A percentile compares a stretch with the other conserved stretches of the same genome.
phyloP scores from a whole-genome alignment of 2,888 invertebrate genomes.

The Criorhina ranunculi region DNA sequence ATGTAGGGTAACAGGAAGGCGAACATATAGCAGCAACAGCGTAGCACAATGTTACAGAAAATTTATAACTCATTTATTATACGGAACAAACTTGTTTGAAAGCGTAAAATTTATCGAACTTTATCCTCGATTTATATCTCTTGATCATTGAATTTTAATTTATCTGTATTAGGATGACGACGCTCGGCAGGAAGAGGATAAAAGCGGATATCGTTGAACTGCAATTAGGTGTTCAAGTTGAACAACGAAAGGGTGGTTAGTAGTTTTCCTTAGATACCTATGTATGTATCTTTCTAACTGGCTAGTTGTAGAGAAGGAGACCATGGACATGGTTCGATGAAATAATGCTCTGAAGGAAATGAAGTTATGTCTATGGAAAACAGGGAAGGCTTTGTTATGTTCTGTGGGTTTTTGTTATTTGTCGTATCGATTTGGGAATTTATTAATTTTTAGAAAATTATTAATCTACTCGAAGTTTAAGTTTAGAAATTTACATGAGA shows the following conservation, averaged over 20 bases:
- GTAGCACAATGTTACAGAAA: constrained; percentile 56
- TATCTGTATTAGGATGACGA: constrained; percentile 60
- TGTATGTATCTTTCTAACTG: no score
- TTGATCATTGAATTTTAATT: constrained; percentile 78
- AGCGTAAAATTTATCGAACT: constrained; percentile 77
- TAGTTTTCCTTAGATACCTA: neutral
- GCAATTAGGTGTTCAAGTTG: constrained; percentile 60
- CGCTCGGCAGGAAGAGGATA: constrained; percentile 9
- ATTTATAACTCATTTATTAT: constrained; percentile 78
- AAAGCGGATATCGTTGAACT: constrained; percentile 55
- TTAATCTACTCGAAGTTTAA: no score
- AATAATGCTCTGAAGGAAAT: no score
- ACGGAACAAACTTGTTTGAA: constrained; percentile 77
- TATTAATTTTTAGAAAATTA: no score
- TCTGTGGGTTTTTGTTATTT: no score
- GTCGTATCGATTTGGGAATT: no score
- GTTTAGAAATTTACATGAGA: no score
- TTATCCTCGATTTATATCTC: constrained; percentile 77
- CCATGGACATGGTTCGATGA: no score
- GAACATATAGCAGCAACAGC: constrained; percentile 17
- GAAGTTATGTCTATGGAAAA: no score
- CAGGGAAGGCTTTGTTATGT: no score
- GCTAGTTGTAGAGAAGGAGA: no score
- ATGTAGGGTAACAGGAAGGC: neutral
- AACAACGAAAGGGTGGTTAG: constrained; percentile 30